Evolutionary conservation across 53 echinoderm and acorn worm genomes (phyloP), one percentile per base, ranked within the genome.

Genomic region (Holothuria scabra): DNA sequence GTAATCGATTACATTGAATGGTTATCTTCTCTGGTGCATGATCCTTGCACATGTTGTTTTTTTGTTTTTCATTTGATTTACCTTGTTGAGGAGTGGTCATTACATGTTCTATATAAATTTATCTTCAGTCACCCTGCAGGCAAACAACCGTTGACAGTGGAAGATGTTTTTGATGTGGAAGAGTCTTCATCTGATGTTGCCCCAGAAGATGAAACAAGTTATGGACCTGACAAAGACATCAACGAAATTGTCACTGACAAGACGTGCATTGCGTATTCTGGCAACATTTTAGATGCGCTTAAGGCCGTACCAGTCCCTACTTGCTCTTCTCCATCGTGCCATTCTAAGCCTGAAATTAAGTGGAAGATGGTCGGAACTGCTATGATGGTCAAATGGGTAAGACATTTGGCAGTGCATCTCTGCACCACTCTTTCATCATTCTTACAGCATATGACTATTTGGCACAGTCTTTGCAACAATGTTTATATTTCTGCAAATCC

Each of bases 151-250:
- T 12, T 65, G 65, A n/a, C 65, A 13, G n/a, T 65, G 18, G 65
- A 65, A 28, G 65, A 65, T 12, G 65, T 65, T 24, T 65, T 65
- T 65, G 65, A 65, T 14, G 65, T 65, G 65, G 65, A 23, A 16
- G 23, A 28, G 31, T 28, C 12, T 12, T 28, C 8, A 29, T 28
- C 65, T 29, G 65, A 65, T 4, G 8, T n/a, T 28, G 65, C 13
- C 3, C 28, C 65, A 29, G 65, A 65, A 65, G 25, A 65, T 65
- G 65, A 65, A 28, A 9, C 28, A 29, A 13, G 28, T 29, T 1
- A 3, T 6, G 31, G 14, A 18, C 31, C 65, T 13, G 29, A 24
- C 18, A 22, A 28, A 2, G 28, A 16, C 18, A 18, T 65, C 31
- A 12, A 28, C 12, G 65, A 65, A 28, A 28, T 20, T 16, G 31